A percentile compares a stretch with the other conserved stretches of the same genome.
phyloP scores from a whole-genome alignment of 2,888 invertebrate species.

The Drosophila gaucha region DNA sequence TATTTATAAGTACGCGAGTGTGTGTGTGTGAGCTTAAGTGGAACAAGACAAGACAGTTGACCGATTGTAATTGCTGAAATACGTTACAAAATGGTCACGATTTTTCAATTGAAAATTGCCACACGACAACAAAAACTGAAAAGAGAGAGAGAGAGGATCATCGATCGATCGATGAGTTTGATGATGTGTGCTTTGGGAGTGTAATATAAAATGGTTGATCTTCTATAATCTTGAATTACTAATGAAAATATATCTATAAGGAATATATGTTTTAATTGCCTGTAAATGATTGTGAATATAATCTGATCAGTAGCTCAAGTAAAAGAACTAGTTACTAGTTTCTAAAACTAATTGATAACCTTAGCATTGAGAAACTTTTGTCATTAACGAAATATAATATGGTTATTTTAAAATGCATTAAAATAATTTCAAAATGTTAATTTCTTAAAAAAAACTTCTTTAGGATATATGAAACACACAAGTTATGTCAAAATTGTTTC shows the following conservation, averaged over 20 bases:
- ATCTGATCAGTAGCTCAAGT: too few relatives aligned
- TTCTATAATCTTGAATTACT: background rate
- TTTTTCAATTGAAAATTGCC: conserved; percentile 38
- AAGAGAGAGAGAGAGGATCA: background rate
- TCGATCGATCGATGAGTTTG: background rate
- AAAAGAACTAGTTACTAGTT: too few relatives aligned
- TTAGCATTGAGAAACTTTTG: too few relatives aligned
- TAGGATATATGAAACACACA: too few relatives aligned
- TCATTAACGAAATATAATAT: too few relatives aligned
- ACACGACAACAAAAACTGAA: background rate
- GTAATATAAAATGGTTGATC: background rate
- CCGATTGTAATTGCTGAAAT: conserved; percentile 58
- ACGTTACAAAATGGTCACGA: conserved; percentile 40
- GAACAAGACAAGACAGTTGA: conserved; percentile 48
- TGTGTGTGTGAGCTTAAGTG: conserved; percentile 33
- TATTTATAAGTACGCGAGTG: conserved; percentile 9
- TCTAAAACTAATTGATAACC: too few relatives aligned
- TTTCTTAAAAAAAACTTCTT: too few relatives aligned
- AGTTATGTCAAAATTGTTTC: too few relatives aligned
- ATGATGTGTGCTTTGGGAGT: background rate
- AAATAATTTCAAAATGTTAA: too few relatives aligned
- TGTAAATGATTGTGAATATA: background rate
- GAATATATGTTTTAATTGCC: background rate
- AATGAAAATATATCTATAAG: background rate
- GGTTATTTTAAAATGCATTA: too few relatives aligned